Conservation (phyloP, 2,113 vertebrate species). For the Anhinga anhinga region DNA sequence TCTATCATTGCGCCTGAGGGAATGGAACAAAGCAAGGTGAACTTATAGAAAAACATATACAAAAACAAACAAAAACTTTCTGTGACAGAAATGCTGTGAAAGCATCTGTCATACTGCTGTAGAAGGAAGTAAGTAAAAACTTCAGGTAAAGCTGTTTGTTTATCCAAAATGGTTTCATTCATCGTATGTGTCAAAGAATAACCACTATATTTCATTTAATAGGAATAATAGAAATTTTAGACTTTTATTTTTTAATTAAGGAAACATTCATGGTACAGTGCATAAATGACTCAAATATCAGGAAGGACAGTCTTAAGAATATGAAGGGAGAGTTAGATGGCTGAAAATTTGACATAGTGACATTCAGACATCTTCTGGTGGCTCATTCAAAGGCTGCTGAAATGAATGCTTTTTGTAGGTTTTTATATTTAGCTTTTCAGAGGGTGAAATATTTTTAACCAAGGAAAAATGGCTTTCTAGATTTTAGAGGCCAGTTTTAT, state of each 20-base stretch:
- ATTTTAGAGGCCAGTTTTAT: neutral
- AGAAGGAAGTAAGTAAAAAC: neutral
- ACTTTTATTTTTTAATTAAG: neutral
- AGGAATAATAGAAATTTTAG: neutral
- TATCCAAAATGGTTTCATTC: neutral
- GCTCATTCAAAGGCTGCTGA: neutral
- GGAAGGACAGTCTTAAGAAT: neutral
- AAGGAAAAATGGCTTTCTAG: neutral
- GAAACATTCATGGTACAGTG: neutral
- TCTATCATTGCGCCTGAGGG: neutral
- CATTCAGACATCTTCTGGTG: neutral
- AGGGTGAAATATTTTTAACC: neutral
- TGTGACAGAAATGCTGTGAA: neutral
- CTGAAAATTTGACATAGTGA: neutral
- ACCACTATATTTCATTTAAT: neutral
- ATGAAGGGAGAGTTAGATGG: neutral
- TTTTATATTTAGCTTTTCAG: neutral
- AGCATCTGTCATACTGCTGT: neutral
- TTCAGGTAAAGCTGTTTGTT: neutral
- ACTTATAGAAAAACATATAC: neutral
- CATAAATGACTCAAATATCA: neutral
- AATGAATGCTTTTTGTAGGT: neutral
- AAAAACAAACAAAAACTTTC: neutral
- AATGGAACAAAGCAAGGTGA: neutral
- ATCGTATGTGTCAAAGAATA: neutral